These are phyloP conservation scores for Platalea minor DNA, from an alignment of 2,797 vertebrate species.

Conservation along the genomic window DNA sequence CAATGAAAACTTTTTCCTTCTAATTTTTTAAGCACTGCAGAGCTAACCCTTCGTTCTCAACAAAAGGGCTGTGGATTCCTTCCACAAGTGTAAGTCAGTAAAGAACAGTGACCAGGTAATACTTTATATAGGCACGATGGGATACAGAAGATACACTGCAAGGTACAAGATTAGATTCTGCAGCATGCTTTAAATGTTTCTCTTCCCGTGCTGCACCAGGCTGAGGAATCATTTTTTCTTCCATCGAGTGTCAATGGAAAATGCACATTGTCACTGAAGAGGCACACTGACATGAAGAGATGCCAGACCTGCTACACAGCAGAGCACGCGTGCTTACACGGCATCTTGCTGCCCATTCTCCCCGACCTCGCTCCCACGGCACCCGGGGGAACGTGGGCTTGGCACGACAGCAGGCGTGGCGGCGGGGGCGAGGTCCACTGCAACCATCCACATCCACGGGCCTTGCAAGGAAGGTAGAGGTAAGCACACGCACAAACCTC, in stretches of 20 bases:
- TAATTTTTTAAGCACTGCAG: neutral
- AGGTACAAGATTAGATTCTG: neutral
- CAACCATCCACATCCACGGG: fast-evolving
- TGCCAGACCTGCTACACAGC: neutral
- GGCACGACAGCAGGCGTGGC: fast-evolving
- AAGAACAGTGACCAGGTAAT: neutral
- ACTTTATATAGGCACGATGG: neutral
- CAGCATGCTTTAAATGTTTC: neutral
- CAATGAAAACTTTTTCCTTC: neutral
- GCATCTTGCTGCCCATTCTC: neutral
- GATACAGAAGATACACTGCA: neutral
- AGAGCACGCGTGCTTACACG: fast-evolving
- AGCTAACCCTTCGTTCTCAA: neutral
- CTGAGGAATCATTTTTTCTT: neutral
- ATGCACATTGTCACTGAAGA: neutral
- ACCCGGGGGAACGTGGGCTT: fast-evolving
- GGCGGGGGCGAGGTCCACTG: neutral
- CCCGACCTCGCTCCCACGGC: fast-evolving
- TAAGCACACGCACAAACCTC: neutral
- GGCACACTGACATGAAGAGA: neutral
- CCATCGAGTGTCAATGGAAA: neutral
- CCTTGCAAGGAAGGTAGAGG: neutral
- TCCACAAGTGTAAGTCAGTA: neutral
- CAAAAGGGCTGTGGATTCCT: neutral
- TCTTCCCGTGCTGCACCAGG: neutral